Evolutionary conservation across 2,797 vertebrate species (phyloP).

Genomic region (Myripristis jacobus): DNA sequence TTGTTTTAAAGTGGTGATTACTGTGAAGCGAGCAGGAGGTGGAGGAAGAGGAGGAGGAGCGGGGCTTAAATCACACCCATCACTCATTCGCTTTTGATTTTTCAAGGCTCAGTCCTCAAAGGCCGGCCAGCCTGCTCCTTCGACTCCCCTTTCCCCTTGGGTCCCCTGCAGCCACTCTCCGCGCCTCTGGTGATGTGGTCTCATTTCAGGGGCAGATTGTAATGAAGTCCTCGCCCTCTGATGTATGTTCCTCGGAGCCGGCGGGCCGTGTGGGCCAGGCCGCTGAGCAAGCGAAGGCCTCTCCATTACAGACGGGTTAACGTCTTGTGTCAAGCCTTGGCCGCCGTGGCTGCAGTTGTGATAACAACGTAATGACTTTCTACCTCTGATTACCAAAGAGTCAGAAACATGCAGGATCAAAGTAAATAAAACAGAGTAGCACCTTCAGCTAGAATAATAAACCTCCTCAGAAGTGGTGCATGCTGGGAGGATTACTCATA

Average conservation of each 20-base stretch:
- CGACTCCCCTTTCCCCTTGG: conserved; percentile 41
- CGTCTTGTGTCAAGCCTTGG: conserved; percentile 76
- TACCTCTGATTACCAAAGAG: conserved; percentile 83
- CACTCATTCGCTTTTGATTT: conserved; percentile 76
- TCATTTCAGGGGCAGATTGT: conserved; percentile 57
- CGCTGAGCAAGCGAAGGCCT: conserved; percentile 77
- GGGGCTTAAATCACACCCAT: conserved; percentile 74
- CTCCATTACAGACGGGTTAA: conserved; percentile 77
- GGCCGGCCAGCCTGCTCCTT: conserved; percentile 28
- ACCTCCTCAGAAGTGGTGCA: conserved; percentile 80
- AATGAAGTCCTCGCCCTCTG: conserved; percentile 73
- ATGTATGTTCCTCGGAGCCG: conserved; percentile 77
- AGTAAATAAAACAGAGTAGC: conserved; percentile 83
- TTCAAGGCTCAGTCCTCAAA: conserved; percentile 48
- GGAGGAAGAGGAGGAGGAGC: conserved; percentile 23
- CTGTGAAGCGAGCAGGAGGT: background rate
- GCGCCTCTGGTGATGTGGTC: conserved; percentile 67
- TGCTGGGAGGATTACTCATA: conserved; percentile 85
- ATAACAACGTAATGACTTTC: conserved; percentile 83
- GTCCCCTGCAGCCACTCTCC: conserved; percentile 53
- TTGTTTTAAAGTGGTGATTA: conserved; percentile 76
- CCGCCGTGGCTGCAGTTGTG: conserved; percentile 76
- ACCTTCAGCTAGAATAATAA: conserved; percentile 86
- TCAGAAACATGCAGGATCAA: conserved; percentile 81
- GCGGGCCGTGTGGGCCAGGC: conserved; percentile 75